Percentiles rank a stretch among this genome's conserved stretches.
Evolutionary conservation across 1,140 invertebrate species (phyloP).

Genomic region (Eupristina koningsbergeri): DNA sequence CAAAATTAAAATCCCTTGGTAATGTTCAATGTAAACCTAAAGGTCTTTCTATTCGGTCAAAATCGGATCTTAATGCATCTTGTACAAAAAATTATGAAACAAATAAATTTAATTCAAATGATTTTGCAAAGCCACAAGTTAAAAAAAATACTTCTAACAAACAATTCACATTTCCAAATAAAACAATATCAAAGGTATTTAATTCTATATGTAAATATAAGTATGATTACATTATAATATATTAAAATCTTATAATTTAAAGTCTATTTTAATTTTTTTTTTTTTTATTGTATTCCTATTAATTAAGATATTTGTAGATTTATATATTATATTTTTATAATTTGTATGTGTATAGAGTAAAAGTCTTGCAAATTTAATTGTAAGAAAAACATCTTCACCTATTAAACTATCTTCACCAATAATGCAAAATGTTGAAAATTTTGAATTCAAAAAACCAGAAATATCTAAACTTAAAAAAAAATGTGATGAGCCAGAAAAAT

Average conservation of each 20-base stretch:
- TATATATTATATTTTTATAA: no score
- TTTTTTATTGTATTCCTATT: not conserved
- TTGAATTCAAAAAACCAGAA: conserved; percentile 56
- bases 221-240: no score
- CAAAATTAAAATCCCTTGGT: conserved; percentile 44
- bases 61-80: conserved; percentile 57
- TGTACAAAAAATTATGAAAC: not conserved
- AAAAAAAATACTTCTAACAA: conserved; percentile 51
- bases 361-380: not conserved
- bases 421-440: conserved; percentile 35
- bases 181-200: conserved; percentile 54
- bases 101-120: conserved; percentile 45
- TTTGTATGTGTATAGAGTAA: conserved; percentile 40
- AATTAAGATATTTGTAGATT: not conserved
- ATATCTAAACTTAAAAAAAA: conserved; percentile 27
- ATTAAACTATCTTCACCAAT: conserved; percentile 48
- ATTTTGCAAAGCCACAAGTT: conserved; percentile 5
- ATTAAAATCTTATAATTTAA: no score
- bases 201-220: no score
- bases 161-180: conserved; percentile 14
- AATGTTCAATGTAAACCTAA: conserved; percentile 51
- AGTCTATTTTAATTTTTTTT: not conserved
- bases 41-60: conserved; percentile 60
- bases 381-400: conserved; percentile 47
- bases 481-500: conserved; percentile 54